A percentile compares a stretch with the other conserved stretches of the same genome.
These are phyloP conservation scores for Catharus minimus DNA, from an alignment of 2,113 vertebrate species.

Conservation along the genomic window DNA sequence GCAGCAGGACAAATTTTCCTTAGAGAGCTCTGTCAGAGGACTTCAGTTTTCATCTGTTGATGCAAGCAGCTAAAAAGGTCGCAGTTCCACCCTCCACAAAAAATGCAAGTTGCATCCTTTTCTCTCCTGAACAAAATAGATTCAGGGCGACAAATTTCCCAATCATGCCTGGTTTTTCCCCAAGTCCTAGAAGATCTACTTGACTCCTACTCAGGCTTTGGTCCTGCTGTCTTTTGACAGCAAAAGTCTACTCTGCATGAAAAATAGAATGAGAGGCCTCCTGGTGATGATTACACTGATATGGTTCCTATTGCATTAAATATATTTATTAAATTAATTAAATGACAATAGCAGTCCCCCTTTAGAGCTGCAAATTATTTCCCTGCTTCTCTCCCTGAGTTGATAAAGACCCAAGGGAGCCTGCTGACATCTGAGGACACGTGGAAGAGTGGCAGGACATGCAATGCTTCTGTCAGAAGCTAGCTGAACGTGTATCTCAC, in stretches of 20 bases:
- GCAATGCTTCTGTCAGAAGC: neutral
- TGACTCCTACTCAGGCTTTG: neutral
- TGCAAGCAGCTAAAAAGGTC: neutral
- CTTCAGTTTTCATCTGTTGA: neutral
- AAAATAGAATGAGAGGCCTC: neutral
- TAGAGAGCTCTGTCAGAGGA: neutral
- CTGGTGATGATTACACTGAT: neutral
- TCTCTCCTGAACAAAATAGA: neutral
- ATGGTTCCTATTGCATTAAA: neutral
- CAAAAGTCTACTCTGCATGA: neutral
- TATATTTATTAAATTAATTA: neutral
- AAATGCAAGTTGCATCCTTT: neutral
- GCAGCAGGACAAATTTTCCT: neutral
- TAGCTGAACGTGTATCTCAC: neutral
- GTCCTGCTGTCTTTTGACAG: neutral
- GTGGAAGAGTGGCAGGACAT: neutral
- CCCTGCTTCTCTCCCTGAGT: neutral
- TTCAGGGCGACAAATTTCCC: neutral
- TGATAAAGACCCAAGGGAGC: neutral
- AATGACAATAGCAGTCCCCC: neutral
- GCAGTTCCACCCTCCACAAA: neutral
- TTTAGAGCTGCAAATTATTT: neutral
- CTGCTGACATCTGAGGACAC: neutral
- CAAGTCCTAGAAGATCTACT: neutral
- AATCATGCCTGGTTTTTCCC: neutral